Conservation (phyloP, 2,888 invertebrate species). For the Prosapia bicincta region DNA sequence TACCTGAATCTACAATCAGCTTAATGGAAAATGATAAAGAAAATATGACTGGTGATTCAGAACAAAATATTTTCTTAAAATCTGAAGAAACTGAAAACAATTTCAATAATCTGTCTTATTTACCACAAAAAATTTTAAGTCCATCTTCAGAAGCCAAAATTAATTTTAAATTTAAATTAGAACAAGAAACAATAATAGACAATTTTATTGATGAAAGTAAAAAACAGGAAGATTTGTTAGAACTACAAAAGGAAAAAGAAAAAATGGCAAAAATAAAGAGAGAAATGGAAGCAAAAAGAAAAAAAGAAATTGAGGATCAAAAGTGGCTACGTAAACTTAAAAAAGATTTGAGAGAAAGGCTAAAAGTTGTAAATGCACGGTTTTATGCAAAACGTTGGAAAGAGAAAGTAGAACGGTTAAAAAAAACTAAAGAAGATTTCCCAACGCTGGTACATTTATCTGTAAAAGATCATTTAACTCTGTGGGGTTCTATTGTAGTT, state of each 20-base stretch:
- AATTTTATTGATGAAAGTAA: constrained; percentile 18
- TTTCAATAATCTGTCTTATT: neutral
- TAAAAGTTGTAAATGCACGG: constrained; percentile 38
- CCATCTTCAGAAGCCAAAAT: neutral
- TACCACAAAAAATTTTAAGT: neutral
- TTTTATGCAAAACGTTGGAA: constrained; percentile 36
- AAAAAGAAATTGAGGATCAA: constrained; percentile 31
- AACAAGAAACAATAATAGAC: constrained; percentile 23
- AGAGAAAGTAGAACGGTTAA: constrained; percentile 37
- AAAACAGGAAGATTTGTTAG: constrained; percentile 31
- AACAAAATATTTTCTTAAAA: too few species aligned
- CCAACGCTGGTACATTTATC: constrained; percentile 28
- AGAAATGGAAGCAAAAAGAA: constrained; percentile 23
- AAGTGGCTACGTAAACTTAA: constrained; percentile 37
- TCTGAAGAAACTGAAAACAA: neutral
- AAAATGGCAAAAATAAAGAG: constrained; percentile 33
- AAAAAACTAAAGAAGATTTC: constrained; percentile 48
- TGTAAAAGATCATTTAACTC: constrained; percentile 28
- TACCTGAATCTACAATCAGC: neutral
- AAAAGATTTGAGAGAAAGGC: constrained; percentile 37
- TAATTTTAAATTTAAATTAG: neutral
- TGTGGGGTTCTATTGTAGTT: constrained; percentile 31
- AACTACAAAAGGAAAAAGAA: constrained; percentile 36
- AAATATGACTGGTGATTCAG: neutral
- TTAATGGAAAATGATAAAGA: neutral